phyloP scores from a whole-genome alignment of 2,888 invertebrate genomes.

The Ischnura elegans region DNA sequence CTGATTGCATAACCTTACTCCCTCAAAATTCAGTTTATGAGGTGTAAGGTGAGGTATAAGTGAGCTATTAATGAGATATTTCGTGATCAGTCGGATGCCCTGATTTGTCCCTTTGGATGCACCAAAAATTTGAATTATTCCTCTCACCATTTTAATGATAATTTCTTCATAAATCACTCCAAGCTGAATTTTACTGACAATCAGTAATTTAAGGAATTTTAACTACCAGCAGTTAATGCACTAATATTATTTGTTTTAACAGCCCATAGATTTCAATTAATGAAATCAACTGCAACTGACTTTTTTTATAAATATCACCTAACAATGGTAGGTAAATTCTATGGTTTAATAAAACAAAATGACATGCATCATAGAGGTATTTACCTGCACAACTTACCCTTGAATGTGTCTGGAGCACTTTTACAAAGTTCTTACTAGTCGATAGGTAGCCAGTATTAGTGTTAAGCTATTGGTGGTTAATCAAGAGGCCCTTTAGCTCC shows the following conservation, averaged over 20 bases:
- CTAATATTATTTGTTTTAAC: neutral
- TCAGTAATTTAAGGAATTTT: neutral
- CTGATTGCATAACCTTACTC: too few relatives aligned
- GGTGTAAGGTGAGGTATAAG: neutral
- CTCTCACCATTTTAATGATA: neutral
- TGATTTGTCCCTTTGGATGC: neutral
- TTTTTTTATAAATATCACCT: too few relatives aligned
- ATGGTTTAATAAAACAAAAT: neutral
- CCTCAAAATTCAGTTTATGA: neutral
- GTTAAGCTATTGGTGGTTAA: neutral
- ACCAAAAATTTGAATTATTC: neutral
- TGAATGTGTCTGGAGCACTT: slow-evolving; percentile 3
- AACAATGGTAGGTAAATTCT: neutral
- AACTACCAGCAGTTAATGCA: neutral
- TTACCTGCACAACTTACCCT: neutral
- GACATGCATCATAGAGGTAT: neutral
- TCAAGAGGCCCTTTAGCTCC: neutral
- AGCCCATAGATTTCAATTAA: neutral
- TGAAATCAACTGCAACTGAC: too few relatives aligned
- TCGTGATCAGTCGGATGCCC: neutral
- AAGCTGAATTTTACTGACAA: neutral
- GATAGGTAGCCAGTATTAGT: neutral
- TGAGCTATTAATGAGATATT: neutral
- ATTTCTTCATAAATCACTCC: neutral
- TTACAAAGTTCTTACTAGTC: neutral